phyloP scores from a whole-genome alignment of 2,113 vertebrate species.

The Melanocharis versteri region DNA sequence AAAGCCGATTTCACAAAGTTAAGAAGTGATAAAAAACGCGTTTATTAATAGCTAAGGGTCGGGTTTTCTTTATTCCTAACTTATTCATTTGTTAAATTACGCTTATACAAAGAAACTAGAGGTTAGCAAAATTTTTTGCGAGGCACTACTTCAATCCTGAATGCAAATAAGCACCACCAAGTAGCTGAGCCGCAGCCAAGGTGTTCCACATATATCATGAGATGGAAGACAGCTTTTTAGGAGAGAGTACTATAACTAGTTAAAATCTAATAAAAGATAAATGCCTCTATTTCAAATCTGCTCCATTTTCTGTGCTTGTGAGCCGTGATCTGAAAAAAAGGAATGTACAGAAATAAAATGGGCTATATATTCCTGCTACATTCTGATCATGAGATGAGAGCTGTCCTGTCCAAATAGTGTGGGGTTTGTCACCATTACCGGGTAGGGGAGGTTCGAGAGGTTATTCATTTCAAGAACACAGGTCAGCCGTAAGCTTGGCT shows the following conservation, averaged over 20 bases:
- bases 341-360: neutral
- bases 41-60: neutral
- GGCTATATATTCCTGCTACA: neutral
- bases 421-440: neutral
- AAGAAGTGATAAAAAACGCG: neutral
- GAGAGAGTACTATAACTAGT: neutral
- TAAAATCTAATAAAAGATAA: neutral
- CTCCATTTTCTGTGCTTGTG: neutral
- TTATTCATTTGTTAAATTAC: neutral
- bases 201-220: neutral
- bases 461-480: neutral
- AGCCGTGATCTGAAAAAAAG: neutral
- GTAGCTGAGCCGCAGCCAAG: neutral
- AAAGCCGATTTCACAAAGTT: neutral
- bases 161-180: neutral
- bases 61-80: neutral
- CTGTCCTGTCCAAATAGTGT: neutral
- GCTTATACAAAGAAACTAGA: neutral
- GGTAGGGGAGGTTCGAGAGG: neutral
- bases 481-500: neutral
- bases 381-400: neutral
- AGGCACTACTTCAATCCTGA: neutral
- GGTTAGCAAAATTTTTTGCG: fast-evolving
- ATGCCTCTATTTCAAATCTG: neutral
- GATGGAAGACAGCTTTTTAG: neutral